A percentile compares a stretch with the other conserved stretches of the same genome.
Evolutionary conservation across 2,888 invertebrate genomes (phyloP).

Genomic region (Beris morrisii): DNA sequence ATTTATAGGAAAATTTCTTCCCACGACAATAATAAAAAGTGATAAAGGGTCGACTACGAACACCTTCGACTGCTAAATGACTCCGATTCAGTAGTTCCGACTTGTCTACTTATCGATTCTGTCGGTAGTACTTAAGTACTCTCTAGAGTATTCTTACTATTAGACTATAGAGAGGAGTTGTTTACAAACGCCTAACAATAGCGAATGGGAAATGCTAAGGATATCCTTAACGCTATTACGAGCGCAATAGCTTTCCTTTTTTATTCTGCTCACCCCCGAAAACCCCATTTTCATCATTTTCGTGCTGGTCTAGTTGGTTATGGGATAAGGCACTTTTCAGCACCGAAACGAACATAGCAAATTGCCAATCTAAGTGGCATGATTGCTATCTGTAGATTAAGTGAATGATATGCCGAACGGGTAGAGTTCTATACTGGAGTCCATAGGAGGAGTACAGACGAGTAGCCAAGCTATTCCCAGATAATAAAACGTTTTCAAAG

Average conservation of each 20-base stretch:
- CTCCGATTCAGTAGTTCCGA: conserved; percentile 19
- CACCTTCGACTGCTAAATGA: conserved; percentile 28
- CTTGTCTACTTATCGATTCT: conserved; percentile 30
- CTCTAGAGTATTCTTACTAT: conserved; percentile 21
- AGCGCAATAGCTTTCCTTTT: conserved; percentile 26
- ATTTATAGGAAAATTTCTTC: conserved; percentile 28
- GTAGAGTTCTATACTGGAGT: no score
- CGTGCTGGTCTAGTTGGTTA: no score
- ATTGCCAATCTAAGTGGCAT: no score
- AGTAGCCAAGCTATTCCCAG: no score
- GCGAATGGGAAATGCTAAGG: conserved; percentile 16
- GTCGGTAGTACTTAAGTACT: conserved; percentile 29
- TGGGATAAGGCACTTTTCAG: no score
- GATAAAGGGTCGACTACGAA: conserved; percentile 24
- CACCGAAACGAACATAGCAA: no score
- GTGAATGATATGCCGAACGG: no score
- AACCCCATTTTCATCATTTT: no score
- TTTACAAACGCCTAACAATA: conserved; percentile 20
- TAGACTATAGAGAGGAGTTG: conserved; percentile 19
- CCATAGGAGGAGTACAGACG: no score
- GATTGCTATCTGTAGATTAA: no score
- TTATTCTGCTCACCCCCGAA: no score
- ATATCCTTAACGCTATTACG: conserved; percentile 30
- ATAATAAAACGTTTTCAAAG: no score
- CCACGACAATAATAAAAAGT: conserved; percentile 26